A percentile compares a stretch with the other conserved stretches of the same genome.
Evolutionary conservation across 2,113 vertebrate genomes (phyloP).

Genomic region (Syngnathus scovelli): DNA sequence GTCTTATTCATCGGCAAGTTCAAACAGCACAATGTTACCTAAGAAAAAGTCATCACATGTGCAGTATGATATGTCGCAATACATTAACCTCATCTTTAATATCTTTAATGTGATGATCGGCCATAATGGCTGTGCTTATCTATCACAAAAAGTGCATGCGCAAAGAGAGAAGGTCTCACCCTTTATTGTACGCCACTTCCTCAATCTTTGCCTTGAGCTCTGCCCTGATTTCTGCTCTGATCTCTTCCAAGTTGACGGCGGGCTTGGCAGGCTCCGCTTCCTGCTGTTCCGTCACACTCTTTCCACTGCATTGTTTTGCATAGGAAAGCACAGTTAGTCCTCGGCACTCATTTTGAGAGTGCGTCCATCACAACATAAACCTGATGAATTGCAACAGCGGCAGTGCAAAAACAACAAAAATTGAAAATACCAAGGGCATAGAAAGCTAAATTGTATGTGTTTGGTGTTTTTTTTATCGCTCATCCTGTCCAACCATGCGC

Average conservation of each 20-base stretch:
- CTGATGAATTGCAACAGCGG: slow-evolving; percentile 11
- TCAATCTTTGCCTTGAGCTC: slow-evolving; percentile 87
- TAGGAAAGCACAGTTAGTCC: slow-evolving; percentile 58
- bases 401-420: not conserved
- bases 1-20: slow-evolving; percentile 8
- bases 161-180: slow-evolving; percentile 68
- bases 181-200: slow-evolving; percentile 89
- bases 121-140: slow-evolving; percentile 13
- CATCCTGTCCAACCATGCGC: no score
- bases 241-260: slow-evolving; percentile 74
- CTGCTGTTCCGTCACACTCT: slow-evolving; percentile 73
- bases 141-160: not conserved
- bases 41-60: not conserved
- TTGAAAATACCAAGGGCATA: not conserved
- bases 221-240: slow-evolving; percentile 77
- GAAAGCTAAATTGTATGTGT: no score
- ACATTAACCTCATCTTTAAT: not conserved
- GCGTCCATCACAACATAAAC: slow-evolving; percentile 35
- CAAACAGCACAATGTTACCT: not conserved
- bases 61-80: not conserved
- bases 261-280: slow-evolving; percentile 74
- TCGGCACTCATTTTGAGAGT: slow-evolving; percentile 37
- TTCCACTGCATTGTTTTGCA: slow-evolving; percentile 79
- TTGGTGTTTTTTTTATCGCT: no score
- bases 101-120: not conserved